phyloP scores from a whole-genome alignment of 92 coral and sea anemone species.

The Palythoa caribaeorum region DNA sequence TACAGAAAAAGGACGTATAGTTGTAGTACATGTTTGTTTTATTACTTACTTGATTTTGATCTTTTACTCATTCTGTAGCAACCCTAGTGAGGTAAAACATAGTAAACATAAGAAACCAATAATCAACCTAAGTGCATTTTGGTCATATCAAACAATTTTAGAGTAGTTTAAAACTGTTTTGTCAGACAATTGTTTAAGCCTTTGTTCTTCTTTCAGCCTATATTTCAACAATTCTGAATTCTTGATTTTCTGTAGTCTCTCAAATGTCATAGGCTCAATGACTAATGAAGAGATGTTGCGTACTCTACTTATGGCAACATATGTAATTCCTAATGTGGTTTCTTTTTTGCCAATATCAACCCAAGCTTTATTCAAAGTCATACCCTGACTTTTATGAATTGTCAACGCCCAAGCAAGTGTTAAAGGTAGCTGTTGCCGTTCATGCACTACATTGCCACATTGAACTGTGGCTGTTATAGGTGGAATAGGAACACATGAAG shows the following conservation, averaged over 20 bases:
- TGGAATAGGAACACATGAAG: conserved; percentile 33
- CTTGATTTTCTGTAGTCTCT: conserved; percentile 61
- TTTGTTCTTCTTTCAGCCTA: conserved; percentile 64
- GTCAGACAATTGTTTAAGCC: conserved; percentile 55
- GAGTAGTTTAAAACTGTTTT: conserved; percentile 56
- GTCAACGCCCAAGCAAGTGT: conserved; percentile 67
- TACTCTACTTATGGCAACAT: conserved; percentile 36
- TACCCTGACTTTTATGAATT: conserved; percentile 69
- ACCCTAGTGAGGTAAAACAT: conserved; percentile 52
- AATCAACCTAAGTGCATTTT: conserved; percentile 33
- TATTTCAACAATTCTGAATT: conserved; percentile 59
- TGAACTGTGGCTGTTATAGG: conserved; percentile 41
- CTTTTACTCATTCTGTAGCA: conserved; percentile 53
- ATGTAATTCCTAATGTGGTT: conserved; percentile 49
- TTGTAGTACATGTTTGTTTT: conserved; percentile 47
- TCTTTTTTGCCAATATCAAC: conserved; percentile 58
- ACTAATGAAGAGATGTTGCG: conserved; percentile 48
- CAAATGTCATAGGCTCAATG: conserved; percentile 63
- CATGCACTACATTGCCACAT: conserved; percentile 50
- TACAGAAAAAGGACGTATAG: conserved; percentile 54
- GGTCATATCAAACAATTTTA: conserved; percentile 49
- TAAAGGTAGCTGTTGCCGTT: conserved; percentile 74
- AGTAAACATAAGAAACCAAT: conserved; percentile 36
- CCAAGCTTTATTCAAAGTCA: conserved; percentile 61
- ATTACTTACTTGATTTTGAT: conserved; percentile 55